Evolutionary conservation across 2,888 invertebrate genomes (phyloP), one percentile per base, ranked within the genome.

Genomic region (Nasonia oneida): DNA sequence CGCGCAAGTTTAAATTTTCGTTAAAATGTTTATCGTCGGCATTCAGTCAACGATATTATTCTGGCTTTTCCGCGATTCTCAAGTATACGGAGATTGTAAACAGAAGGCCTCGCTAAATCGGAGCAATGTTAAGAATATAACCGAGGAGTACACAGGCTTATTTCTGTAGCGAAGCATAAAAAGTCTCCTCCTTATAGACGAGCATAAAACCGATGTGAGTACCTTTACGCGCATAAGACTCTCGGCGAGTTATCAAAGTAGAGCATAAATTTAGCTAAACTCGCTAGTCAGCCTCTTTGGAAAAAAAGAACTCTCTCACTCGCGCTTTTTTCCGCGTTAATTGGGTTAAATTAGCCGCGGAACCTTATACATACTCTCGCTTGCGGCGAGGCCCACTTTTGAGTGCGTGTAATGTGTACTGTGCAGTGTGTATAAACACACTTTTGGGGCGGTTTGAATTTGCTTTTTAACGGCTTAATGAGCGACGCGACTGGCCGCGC

Each of bases 271-370:
- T 23, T 23, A 23, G 23, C 23, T 23, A 23, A 23, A 47, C 47
- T 47, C 47, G 18, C 50, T 64, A 74, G 50, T 79, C 53, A 71
- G 3, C 39, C 29, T 39, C 39, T 29, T 18, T 0, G 15, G 10
- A 53, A 29, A 64, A 64, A 76, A 42, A 61, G 75, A 14, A 74
- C 57, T 75, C 47, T 73, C 74, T 42, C 74, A 82, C 82, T 85
- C 85, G 79, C 79, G 73, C 75, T 78, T 85, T 76, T 71, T 78
- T 71, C 71, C 50, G 18, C 67, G 78, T 82, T 81, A 83, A 86
- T 86, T 83, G 80, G 83, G 80, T 86, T 86, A 80, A 86, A 86
- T 82, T 85, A 37, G 67, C 82, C 70, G 78, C 6, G 75, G 15
- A 50, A 67, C 29, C 29, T 29, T 67, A 50, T 23, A 29, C 57